These are phyloP conservation scores for Enteromius mattozi DNA, from an alignment of 2,797 vertebrate genomes.

Conservation along the genomic window DNA sequence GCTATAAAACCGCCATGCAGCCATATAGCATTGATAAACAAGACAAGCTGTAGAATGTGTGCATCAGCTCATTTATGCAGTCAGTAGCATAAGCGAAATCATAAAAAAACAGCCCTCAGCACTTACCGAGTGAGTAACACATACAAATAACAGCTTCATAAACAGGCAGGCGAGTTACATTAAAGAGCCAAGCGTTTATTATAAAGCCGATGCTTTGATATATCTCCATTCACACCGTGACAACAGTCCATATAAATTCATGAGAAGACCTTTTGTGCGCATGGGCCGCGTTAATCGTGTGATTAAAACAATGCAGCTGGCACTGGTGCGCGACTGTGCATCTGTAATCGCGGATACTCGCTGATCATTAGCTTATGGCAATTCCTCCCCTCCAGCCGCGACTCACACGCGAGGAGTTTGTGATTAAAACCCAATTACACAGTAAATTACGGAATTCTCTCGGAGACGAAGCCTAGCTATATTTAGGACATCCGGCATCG, in stretches of 20 bases:
- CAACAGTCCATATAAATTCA: conserved; percentile 49
- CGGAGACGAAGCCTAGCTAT: conserved; percentile 5
- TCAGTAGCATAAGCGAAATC: conserved; percentile 7
- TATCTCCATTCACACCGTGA: conserved; percentile 24
- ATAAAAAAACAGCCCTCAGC: conserved; percentile 20
- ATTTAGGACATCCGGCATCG: conserved; percentile 23
- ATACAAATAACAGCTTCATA: conserved; percentile 31
- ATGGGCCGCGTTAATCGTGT: conserved; percentile 55
- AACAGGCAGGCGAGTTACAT: conserved; percentile 16
- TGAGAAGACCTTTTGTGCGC: conserved; percentile 40
- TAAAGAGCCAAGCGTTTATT: conserved; percentile 48
- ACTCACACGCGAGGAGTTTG: conserved; percentile 33
- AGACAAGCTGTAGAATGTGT: conserved; percentile 7
- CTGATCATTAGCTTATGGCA: conserved; percentile 46
- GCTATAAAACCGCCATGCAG: background rate
- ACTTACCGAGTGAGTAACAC: conserved; percentile 21
- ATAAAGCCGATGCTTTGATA: conserved; percentile 25
- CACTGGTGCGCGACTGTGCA: conserved; percentile 34
- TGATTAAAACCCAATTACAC: conserved; percentile 61
- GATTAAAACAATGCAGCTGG: conserved; percentile 58
- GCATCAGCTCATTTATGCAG: conserved; percentile 7
- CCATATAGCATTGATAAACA: background rate
- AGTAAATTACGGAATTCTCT: conserved; percentile 41
- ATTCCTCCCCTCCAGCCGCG: conserved; percentile 18
- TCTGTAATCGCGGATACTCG: conserved; percentile 32